Conservation (phyloP, 2,113 vertebrate genomes). For the Solea solea region DNA sequence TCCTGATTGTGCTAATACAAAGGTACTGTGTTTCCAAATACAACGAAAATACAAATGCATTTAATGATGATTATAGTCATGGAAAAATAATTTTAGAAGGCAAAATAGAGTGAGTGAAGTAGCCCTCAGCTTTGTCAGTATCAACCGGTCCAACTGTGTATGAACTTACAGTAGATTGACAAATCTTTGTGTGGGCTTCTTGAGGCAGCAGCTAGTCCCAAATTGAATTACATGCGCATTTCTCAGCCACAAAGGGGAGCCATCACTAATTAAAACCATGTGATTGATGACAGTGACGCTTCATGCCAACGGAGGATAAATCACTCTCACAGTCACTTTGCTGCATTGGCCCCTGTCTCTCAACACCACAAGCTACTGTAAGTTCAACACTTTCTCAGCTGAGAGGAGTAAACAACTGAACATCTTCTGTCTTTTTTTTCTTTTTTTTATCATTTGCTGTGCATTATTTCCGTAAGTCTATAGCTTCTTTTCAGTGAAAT, state of each 20-base stretch:
- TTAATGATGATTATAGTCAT: no score
- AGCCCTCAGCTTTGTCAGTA: slow-evolving; percentile 5
- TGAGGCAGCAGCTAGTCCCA: slow-evolving; percentile 73
- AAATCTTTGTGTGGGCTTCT: slow-evolving; percentile 71
- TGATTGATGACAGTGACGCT: slow-evolving; percentile 82
- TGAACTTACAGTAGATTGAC: slow-evolving; percentile 72
- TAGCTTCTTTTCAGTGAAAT: slow-evolving; percentile 34
- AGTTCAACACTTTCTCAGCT: slow-evolving; percentile 68
- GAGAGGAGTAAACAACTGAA: slow-evolving; percentile 34
- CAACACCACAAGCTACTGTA: slow-evolving; percentile 66
- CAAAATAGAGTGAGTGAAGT: background rate
- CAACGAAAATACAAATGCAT: no score
- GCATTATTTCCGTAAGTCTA: slow-evolving; percentile 20
- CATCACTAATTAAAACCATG: slow-evolving; percentile 84
- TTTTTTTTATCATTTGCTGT: slow-evolving; percentile 29
- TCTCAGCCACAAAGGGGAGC: slow-evolving; percentile 82
- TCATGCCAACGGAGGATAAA: slow-evolving; percentile 73
- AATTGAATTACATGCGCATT: slow-evolving; percentile 86
- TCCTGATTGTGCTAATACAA: no score
- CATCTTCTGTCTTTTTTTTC: background rate
- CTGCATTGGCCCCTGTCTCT: slow-evolving; percentile 74
- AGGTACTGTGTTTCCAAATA: no score
- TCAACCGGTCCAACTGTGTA: slow-evolving; percentile 32
- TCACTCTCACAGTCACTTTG: slow-evolving; percentile 77
- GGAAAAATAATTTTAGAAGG: no score